Base-by-base conservation (phyloP, 2,888 invertebrate genomes). In the Harpalus rufipes region DNA sequence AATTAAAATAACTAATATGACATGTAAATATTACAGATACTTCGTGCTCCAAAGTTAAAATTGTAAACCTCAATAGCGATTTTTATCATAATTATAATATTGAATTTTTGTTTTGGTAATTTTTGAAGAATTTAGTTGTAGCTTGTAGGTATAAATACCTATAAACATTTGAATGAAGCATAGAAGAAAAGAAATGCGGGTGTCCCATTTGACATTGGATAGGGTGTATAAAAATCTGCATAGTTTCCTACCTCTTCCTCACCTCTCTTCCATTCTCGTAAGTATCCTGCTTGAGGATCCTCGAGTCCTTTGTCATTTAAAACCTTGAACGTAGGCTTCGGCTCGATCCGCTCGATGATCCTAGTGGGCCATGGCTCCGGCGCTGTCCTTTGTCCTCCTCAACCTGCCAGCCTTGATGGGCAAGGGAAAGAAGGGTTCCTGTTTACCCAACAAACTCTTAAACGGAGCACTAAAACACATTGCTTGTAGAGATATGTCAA, bases 391-490 rank as follows among this genome's bases (percentile, higher is more conserved):
- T 68, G 68, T 68, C 25, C 63, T 63, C 12, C 59, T n/a, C 68
- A 68, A 68, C 68, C 68, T 68, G 68, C 32, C 39, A 68, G 41
- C 74, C 18, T 5, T 85, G 87, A 86, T 76, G 85, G 85, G 84
- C 85, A 85, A 82, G 85, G 86, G 86, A 86, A 86, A 85, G 86
- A 86, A 86, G 86, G 86, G 86, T 85, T 86, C 87, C 87, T 86
- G 86, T 85, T 86, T 86, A 86, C 86, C 79, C 85, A 87, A 87
- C 87, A 87, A 87, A 87, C 87, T 87, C 87, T 87, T 87, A 87
- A 87, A 87, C 87, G 86, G 86, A 87, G 86, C 86, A 86, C 87
- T 87, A 84, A 86, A 86, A 87, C 87, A 87, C 74, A 74, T 74
- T 74, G 74, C 74, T 74, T 74, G 74, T 74, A 74, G 74, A 74